These are phyloP conservation scores for Frankliniella intonsa DNA, from an alignment of 2,888 invertebrate species.

Conservation along the genomic window DNA sequence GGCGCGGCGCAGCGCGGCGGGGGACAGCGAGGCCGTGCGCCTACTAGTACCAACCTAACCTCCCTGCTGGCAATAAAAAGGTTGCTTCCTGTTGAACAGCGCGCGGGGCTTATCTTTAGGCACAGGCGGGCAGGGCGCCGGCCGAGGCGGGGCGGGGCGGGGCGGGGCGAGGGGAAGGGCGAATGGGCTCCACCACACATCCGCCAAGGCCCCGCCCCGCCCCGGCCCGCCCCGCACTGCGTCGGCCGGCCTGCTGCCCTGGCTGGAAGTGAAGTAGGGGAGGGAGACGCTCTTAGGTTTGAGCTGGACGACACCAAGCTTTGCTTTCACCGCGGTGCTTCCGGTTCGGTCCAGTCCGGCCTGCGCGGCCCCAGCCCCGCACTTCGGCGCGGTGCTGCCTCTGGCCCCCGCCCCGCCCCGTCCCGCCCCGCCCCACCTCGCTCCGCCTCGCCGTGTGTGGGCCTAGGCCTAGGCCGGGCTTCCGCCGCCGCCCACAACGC, in stretches of 20 bases:
- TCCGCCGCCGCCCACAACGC: too few species aligned
- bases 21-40: not conserved
- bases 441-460: too few species aligned
- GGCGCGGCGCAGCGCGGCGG: conserved; percentile 2
- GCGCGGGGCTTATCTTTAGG: too few species aligned
- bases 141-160: not conserved
- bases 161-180: not conserved
- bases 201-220: too few species aligned
- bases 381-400: not conserved
- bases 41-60: conserved; percentile 25
- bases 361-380: not conserved
- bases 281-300: not conserved
- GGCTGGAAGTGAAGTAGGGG: too few species aligned
- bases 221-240: too few species aligned
- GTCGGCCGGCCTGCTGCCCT: too few species aligned
- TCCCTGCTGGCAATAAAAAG: conserved; percentile 13
- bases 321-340: not conserved
- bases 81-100: conserved; percentile 28
- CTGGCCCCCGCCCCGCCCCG: not conserved
- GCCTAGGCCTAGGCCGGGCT: too few species aligned
- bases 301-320: not conserved
- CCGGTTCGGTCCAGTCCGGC: not conserved
- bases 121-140: not conserved
- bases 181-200: too few species aligned
- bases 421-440: not conserved